Conservation (phyloP, 2,888 invertebrate species). For the Trichopoda pennipes region DNA sequence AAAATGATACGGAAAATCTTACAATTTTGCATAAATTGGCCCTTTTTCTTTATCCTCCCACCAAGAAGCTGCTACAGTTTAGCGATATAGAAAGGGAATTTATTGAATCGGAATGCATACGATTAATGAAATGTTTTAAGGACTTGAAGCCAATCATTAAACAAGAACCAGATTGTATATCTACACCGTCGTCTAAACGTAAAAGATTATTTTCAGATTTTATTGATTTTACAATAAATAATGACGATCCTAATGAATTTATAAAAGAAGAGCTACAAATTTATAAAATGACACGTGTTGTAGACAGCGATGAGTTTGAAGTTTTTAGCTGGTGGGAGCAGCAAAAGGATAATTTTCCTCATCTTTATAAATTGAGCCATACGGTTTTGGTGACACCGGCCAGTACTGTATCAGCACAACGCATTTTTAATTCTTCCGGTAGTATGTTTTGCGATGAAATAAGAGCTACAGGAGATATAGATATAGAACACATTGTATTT, state of each 20-base stretch:
- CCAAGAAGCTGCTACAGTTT: slow-evolving; percentile 31
- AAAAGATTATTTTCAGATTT: slow-evolving; percentile 35
- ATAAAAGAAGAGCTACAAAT: slow-evolving; percentile 17
- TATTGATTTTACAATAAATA: background rate
- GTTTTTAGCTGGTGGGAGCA: slow-evolving; percentile 42
- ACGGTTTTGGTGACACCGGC: slow-evolving; percentile 28
- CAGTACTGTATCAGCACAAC: background rate
- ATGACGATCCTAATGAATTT: slow-evolving; percentile 16
- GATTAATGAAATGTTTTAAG: slow-evolving; percentile 14
- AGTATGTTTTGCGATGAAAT: slow-evolving; percentile 9
- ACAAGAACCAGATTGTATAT: background rate
- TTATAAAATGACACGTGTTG: slow-evolving; percentile 27
- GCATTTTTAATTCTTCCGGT: background rate
- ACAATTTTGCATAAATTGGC: slow-evolving; percentile 26
- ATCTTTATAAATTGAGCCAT: slow-evolving; percentile 22
- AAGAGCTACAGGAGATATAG: background rate
- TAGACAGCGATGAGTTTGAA: slow-evolving; percentile 31
- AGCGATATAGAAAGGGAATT: background rate
- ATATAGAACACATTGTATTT: slow-evolving; percentile 11
- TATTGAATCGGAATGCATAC: slow-evolving; percentile 14
- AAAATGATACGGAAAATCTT: background rate
- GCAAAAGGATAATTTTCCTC: slow-evolving; percentile 34
- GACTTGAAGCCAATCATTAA: background rate
- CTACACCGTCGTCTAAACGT: background rate
- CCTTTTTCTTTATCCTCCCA: slow-evolving; percentile 39